A percentile compares a stretch with the other conserved stretches of the same genome.
Conservation (phyloP, 2,888 invertebrate genomes). For the Drosophila phalerata region DNA sequence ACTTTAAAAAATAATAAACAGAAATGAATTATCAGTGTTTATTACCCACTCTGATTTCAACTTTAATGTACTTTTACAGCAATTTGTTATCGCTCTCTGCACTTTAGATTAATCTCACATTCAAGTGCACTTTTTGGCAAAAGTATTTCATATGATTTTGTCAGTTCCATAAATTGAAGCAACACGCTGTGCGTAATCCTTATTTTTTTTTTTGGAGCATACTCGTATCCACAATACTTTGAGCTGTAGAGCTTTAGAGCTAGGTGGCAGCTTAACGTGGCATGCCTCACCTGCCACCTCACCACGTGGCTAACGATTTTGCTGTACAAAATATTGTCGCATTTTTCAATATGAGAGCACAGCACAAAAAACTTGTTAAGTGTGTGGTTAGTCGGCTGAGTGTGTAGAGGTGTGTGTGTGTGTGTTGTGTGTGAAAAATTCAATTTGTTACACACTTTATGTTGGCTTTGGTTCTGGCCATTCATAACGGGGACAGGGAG, state of each 20-base stretch:
- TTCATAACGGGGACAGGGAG: constrained; percentile 38
- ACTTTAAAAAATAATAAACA: too few species aligned
- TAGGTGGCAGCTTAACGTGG: constrained; percentile 39
- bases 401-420: constrained; percentile 17
- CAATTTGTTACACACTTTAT: constrained; percentile 77
- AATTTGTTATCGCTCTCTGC: neutral
- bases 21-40: neutral
- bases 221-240: constrained; percentile 38
- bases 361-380: constrained; percentile 75
- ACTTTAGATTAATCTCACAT: constrained; percentile 17
- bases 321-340: constrained; percentile 71
- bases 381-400: constrained; percentile 62
- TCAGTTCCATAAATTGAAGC: constrained; percentile 30
- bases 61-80: neutral
- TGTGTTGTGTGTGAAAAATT: constrained; percentile 59
- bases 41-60: neutral
- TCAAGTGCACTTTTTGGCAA: constrained; percentile 18
- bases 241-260: constrained; percentile 22
- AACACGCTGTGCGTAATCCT: constrained; percentile 24
- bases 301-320: constrained; percentile 40
- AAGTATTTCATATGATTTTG: constrained; percentile 13
- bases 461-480: constrained; percentile 61
- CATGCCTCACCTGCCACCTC: constrained; percentile 30
- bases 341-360: constrained; percentile 68
- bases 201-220: constrained; percentile 19